Base-by-base conservation (phyloP, 2,113 vertebrate genomes). In the Oxyura jamaicensis region DNA sequence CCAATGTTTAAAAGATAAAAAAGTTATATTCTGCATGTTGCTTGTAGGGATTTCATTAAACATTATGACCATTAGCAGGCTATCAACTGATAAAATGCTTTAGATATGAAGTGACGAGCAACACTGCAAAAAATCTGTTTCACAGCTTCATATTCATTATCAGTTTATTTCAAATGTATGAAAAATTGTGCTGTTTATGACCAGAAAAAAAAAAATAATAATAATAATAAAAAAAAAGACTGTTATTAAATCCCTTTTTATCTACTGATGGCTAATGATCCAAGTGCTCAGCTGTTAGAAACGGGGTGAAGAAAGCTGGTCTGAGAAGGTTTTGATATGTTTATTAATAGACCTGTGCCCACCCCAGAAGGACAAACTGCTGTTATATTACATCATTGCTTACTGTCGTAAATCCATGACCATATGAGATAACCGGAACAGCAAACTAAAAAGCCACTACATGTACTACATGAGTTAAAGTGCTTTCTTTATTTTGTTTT, bases 371-470 rank as follows among this genome's bases (percentile, higher is more conserved):
- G 29, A 46, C 7, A 1, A 0, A 53, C 8, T 75, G 29, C n/a
- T 52, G 7, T 2, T 28, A 19, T 26, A 46, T 18, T 42, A 39
- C 12, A 19, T 28, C 8, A 41, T 55, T 81, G 79, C 26, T 39
- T 6, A 23, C 22, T 48, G 36, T 28, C 67, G 58, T 39, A 86
- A 79, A 76, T n/a, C 44, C 55, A 42, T 66, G 48, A n/a, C 22
- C 1, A 0, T 23, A 53, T 0, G 2, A 0, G 42, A 72, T 44
- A 90, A 84, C 10, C 20, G 58, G 33, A 68, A 56, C 4, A 80
- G 41, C 36, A 77, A 91, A 87, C 50, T 0, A 42, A 13, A n/a
- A 90, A 83, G 25, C 69, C 7, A 33, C 12, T 56, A 74, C 6
- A 35, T 7, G 0, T 25, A 77, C 13, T 28, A 12, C 16, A 55